A percentile compares a stretch with the other conserved stretches of the same genome.
These are phyloP conservation scores for Apodemus agrarius DNA, from an alignment of 2,797 vertebrate genomes.

Conservation along the genomic window DNA sequence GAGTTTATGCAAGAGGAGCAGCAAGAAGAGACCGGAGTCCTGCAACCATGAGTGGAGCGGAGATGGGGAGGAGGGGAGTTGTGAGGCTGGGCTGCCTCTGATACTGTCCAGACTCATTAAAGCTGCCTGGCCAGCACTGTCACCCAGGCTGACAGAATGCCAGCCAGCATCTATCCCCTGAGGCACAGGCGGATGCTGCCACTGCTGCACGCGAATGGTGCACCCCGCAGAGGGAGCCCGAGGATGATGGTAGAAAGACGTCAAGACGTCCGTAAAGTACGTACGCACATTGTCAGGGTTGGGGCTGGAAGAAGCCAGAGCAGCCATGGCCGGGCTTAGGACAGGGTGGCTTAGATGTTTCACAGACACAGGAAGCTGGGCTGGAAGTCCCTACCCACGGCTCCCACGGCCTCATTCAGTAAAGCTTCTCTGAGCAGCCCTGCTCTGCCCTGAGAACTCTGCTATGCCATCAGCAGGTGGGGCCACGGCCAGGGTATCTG, in stretches of 20 bases:
- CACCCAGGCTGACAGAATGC: slow-evolving; percentile 66
- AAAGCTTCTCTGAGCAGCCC: not conserved
- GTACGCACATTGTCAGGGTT: not conserved
- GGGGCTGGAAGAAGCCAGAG: not conserved
- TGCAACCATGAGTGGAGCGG: not conserved
- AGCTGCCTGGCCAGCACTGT: slow-evolving; percentile 61
- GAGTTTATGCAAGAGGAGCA: slow-evolving; percentile 31
- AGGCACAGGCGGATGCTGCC: slow-evolving; percentile 47
- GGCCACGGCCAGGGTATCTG: not conserved
- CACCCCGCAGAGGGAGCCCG: not conserved
- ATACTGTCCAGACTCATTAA: slow-evolving; percentile 80
- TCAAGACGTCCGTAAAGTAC: too few species aligned
- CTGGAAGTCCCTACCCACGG: not conserved
- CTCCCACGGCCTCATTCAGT: not conserved
- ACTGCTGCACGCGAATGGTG: not conserved
- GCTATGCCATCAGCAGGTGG: not conserved
- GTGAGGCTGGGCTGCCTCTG: slow-evolving; percentile 41
- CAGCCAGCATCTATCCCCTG: slow-evolving; percentile 62
- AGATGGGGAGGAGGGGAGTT: not conserved
- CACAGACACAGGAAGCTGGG: not conserved
- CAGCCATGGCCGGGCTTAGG: not conserved
- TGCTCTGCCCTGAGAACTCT: not conserved
- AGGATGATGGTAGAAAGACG: not conserved
- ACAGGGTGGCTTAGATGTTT: not conserved
- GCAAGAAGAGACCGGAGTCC: slow-evolving; percentile 50